Evolutionary conservation across 2,113 vertebrate species (phyloP).

Genomic region (Pipa parva): DNA sequence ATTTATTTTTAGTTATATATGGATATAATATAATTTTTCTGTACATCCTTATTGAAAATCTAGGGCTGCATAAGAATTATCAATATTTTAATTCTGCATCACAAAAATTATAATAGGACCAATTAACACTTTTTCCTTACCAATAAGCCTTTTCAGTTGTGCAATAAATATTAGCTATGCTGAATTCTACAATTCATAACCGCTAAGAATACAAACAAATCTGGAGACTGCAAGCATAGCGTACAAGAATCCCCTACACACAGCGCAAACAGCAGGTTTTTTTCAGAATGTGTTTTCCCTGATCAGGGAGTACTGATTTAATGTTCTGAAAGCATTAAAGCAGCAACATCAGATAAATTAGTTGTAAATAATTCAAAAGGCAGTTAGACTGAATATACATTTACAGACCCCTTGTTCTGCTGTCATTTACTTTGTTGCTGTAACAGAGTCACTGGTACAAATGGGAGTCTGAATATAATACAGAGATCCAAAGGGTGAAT

Average conservation of each 20-base stretch:
- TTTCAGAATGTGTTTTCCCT: slow-evolving; percentile 17
- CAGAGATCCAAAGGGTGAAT: background rate
- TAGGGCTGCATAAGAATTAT: too few species aligned
- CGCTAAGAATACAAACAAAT: too few species aligned
- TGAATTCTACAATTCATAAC: too few species aligned
- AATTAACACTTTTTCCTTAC: too few species aligned
- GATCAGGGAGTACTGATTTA: slow-evolving; percentile 36
- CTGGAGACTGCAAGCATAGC: too few species aligned
- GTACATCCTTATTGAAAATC: too few species aligned
- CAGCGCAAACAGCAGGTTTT: background rate
- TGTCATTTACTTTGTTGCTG: slow-evolving; percentile 16
- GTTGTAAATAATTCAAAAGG: slow-evolving; percentile 40
- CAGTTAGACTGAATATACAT: slow-evolving; percentile 40
- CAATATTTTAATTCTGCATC: too few species aligned
- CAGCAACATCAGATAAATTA: slow-evolving; percentile 34
- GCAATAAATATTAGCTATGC: too few species aligned
- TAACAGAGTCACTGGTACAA: background rate
- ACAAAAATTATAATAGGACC: too few species aligned
- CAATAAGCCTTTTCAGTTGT: too few species aligned
- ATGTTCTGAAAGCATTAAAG: slow-evolving; percentile 38
- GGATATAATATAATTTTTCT: too few species aligned
- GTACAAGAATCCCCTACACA: background rate
- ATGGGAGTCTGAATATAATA: background rate
- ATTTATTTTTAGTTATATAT: too few species aligned
- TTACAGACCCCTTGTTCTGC: slow-evolving; percentile 37